These are phyloP conservation scores for Tenthredo livida DNA, from an alignment of 2,888 invertebrate genomes.

Conservation along the genomic window DNA sequence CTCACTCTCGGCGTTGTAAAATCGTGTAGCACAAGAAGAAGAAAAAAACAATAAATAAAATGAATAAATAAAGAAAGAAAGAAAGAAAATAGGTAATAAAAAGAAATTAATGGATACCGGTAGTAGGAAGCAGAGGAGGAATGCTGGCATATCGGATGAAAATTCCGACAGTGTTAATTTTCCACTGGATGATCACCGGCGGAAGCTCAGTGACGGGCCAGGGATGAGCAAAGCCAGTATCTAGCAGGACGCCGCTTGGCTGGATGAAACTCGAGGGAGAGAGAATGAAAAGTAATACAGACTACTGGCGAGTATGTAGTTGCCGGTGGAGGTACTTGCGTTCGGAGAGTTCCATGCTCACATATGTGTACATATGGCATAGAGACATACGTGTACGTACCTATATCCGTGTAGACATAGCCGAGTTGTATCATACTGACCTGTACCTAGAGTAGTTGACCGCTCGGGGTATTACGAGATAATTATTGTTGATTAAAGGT, in stretches of 20 bases:
- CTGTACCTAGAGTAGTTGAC: conserved; percentile 2
- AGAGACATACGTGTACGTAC: not conserved
- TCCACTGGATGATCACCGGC: conserved; percentile 70
- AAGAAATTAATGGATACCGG: conserved; percentile 58
- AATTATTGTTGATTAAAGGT: conserved; percentile 76
- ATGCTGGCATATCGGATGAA: conserved; percentile 65
- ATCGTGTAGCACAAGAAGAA: not conserved
- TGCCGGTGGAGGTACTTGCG: not conserved
- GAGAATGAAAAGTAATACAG: conserved; percentile 44
- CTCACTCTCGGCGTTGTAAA: not conserved
- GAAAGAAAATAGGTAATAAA: not conserved
- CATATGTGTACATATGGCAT: not conserved
- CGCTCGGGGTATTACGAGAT: conserved; percentile 56
- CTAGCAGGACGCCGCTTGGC: not conserved
- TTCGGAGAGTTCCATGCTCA: conserved; percentile 28
- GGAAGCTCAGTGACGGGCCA: conserved; percentile 62
- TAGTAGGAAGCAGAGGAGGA: conserved; percentile 52
- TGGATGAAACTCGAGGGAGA: conserved; percentile 22
- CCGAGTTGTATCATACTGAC: not conserved
- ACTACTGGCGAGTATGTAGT: conserved; percentile 9
- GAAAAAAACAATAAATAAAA: conserved; percentile 42
- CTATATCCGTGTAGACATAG: not conserved
- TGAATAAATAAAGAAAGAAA: not conserved
- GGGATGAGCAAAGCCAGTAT: conserved; percentile 22
- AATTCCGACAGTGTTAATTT: conserved; percentile 73